Evolutionary conservation across 2,797 vertebrate species (phyloP).

Genomic region (Megalops cyprinoides): DNA sequence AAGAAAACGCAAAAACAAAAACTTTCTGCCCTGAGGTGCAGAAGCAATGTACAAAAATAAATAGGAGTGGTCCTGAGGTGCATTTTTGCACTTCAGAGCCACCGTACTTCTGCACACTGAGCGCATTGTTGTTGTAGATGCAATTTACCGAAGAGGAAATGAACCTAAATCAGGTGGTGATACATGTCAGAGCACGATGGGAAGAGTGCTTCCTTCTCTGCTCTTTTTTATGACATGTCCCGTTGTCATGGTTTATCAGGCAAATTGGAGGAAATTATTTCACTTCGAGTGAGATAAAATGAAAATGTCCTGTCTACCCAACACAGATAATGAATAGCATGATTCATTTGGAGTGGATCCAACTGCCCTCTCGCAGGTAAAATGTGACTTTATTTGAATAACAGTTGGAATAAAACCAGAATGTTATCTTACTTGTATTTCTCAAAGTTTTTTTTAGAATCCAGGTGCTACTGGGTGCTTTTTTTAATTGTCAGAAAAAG

Average conservation of each 20-base stretch:
- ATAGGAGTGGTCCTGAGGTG: too few species aligned
- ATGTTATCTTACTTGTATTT: not conserved
- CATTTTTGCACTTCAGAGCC: too few species aligned
- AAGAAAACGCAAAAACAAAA: too few species aligned
- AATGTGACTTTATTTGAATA: not conserved
- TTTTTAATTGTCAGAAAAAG: too few species aligned
- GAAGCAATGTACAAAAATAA: too few species aligned
- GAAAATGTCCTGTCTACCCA: not conserved
- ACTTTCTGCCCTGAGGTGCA: too few species aligned
- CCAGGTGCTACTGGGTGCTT: too few species aligned
- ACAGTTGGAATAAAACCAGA: not conserved
- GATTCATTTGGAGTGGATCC: not conserved
- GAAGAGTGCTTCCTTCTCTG: not conserved
- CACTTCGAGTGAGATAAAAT: not conserved
- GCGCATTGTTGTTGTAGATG: too few species aligned
- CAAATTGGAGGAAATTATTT: not conserved
- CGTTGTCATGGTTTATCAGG: not conserved
- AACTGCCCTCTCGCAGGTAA: not conserved
- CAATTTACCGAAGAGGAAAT: not conserved
- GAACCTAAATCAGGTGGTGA: not conserved
- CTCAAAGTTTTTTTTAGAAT: too few species aligned
- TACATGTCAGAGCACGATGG: not conserved
- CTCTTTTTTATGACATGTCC: not conserved
- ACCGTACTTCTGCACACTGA: too few species aligned
- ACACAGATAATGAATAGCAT: not conserved